Evolutionary conservation across 1,140 invertebrate genomes (phyloP).

Genomic region (Aphis gossypii): DNA sequence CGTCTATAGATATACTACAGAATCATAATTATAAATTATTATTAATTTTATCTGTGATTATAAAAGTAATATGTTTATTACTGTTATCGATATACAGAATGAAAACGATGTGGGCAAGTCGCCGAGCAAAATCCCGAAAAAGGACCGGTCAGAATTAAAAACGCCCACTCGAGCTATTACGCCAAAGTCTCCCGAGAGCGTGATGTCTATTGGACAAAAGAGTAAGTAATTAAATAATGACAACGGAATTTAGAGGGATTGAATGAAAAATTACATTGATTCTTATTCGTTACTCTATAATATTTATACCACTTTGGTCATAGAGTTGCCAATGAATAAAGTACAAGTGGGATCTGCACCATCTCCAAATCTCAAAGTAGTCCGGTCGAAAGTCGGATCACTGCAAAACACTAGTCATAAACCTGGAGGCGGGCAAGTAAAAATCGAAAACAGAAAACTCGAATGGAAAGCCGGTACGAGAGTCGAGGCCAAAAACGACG

Average conservation of each 20-base stretch:
- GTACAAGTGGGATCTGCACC: conserved; percentile 88
- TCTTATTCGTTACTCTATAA: neutral
- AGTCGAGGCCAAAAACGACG: conserved; percentile 91
- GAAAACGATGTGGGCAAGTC: conserved; percentile 29
- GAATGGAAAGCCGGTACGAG: conserved; percentile 84
- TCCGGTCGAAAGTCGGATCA: conserved; percentile 93
- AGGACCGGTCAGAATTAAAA: conserved; percentile 50
- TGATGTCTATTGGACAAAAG: conserved; percentile 8
- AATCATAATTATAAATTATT: neutral
- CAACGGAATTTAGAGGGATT: neutral
- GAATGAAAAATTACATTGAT: neutral
- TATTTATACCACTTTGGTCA: conserved; percentile 61
- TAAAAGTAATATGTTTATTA: neutral
- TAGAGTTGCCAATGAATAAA: conserved; percentile 91
- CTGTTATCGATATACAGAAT: neutral
- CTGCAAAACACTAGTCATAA: conserved; percentile 91
- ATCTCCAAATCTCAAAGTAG: conserved; percentile 88
- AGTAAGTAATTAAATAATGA: neutral
- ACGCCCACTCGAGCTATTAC: conserved; percentile 49
- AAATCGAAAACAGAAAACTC: conserved; percentile 87
- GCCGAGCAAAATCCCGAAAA: conserved; percentile 55
- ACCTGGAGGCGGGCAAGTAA: conserved; percentile 89
- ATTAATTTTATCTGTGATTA: neutral
- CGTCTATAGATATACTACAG: neutral
- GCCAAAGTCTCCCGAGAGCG: conserved; percentile 42